A percentile compares a stretch with the other conserved stretches of the same genome.
Evolutionary conservation across 2,797 vertebrate species (phyloP).

Genomic region (Enteromius treurensis): DNA sequence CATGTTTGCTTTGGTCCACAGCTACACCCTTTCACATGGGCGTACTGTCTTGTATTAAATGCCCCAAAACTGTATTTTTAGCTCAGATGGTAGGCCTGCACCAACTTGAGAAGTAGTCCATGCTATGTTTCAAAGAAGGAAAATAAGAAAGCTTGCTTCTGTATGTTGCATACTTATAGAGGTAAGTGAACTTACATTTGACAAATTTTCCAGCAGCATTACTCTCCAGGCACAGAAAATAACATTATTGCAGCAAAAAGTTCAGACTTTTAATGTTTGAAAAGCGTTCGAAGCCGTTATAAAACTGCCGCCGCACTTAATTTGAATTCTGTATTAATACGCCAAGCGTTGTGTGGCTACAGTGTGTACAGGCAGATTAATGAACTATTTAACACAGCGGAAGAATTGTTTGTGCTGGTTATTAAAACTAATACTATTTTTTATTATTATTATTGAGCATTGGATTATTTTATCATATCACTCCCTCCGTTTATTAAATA

Average conservation of each 20-base stretch:
- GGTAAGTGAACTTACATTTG: conserved; percentile 52
- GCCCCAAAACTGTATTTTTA: conserved; percentile 59
- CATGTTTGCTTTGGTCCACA: conserved; percentile 13
- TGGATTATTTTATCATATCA: not conserved
- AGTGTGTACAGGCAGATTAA: not conserved
- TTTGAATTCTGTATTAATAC: conserved; percentile 6
- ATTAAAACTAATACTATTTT: not conserved
- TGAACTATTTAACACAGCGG: conserved; percentile 11
- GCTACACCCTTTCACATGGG: conserved; percentile 59
- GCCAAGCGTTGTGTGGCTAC: not conserved
- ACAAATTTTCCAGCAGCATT: not conserved
- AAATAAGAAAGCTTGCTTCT: conserved; percentile 53
- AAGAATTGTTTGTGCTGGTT: not conserved
- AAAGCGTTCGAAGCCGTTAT: not conserved
- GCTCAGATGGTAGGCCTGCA: conserved; percentile 52
- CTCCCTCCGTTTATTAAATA: not conserved
- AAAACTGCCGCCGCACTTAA: not conserved
- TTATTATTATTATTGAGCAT: not conserved
- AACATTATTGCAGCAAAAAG: not conserved
- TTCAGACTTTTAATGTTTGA: not conserved
- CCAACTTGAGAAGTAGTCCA: conserved; percentile 43
- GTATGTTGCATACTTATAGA: conserved; percentile 64
- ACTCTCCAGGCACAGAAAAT: not conserved
- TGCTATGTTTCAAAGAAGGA: conserved; percentile 59
- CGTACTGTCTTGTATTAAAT: conserved; percentile 52